phyloP scores from a whole-genome alignment of 2,113 vertebrate species.

The Dinomys branickii region DNA sequence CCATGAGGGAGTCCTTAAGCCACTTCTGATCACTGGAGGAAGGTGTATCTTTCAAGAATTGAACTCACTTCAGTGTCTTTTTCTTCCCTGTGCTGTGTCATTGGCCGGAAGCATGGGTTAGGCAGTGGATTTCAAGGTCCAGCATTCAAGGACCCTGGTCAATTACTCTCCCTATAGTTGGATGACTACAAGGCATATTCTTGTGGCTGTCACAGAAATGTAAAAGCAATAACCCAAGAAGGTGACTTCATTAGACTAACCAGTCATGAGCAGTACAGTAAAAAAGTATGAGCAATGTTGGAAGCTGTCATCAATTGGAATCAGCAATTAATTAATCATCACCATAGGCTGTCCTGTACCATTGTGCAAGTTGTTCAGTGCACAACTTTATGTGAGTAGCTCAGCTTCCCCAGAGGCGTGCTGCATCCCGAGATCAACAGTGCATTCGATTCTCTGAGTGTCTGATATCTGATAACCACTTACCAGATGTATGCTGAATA shows the following conservation, averaged over 20 bases:
- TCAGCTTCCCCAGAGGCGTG: not conserved
- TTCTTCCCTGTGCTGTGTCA: not conserved
- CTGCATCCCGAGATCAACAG: not conserved
- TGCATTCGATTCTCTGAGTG: not conserved
- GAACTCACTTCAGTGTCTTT: not conserved
- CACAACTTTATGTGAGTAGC: not conserved
- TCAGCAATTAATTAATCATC: not conserved
- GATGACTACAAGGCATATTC: not conserved
- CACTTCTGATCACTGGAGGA: not conserved
- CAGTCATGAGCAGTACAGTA: not conserved
- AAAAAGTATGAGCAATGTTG: not conserved
- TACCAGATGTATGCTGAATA: not conserved
- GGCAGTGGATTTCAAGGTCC: not conserved
- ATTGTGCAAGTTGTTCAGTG: not conserved
- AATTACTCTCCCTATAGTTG: not conserved
- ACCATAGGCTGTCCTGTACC: not conserved
- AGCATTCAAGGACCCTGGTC: not conserved
- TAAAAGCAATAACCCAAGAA: not conserved
- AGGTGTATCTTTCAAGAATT: not conserved
- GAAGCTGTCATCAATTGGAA: not conserved
- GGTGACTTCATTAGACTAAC: constrained; percentile 7
- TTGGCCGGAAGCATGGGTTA: not conserved
- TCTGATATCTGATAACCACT: not conserved
- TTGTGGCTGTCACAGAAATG: not conserved
- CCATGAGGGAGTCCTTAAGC: not conserved